Percentiles rank a stretch among this genome's conserved stretches.
phyloP scores from a whole-genome alignment of 2,113 vertebrate genomes.

The Melanotaenia duboulayi region DNA sequence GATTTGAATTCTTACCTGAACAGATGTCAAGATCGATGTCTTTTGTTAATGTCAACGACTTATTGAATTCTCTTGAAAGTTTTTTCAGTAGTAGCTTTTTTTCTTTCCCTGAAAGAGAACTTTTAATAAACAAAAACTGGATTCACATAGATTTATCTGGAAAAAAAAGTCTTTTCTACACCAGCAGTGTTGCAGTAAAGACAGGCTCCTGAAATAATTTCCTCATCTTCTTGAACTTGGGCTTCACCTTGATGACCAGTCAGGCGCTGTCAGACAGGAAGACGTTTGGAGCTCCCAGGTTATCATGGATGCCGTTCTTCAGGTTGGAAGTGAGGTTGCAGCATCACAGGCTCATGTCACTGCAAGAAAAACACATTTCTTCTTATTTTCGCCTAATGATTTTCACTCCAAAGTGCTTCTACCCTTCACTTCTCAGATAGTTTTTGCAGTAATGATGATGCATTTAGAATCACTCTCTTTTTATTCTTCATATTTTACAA shows the following conservation, averaged over 20 bases:
- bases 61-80: neutral
- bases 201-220: neutral
- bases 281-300: neutral
- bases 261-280: conserved; percentile 6
- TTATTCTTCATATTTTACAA: neutral
- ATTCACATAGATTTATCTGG: conserved; percentile 3
- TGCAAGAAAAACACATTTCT: neutral
- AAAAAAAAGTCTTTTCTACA: neutral
- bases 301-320: neutral
- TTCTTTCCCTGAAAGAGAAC: neutral
- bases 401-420: conserved; percentile 1
- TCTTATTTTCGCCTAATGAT: neutral
- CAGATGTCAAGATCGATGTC: neutral
- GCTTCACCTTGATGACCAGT: neutral
- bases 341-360: neutral
- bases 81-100: neutral
- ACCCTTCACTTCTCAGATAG: neutral
- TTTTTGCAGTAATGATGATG: conserved; percentile 9
- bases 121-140: neutral
- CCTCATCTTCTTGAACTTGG: conserved; percentile 4
- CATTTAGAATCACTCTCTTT: neutral
- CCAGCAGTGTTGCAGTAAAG: neutral
- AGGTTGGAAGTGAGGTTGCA: neutral
- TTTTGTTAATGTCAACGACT: neutral
- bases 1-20: conserved; percentile 7